These are phyloP conservation scores for Onthophagus taurus DNA, from an alignment of 1,140 invertebrate species.

Conservation along the genomic window DNA sequence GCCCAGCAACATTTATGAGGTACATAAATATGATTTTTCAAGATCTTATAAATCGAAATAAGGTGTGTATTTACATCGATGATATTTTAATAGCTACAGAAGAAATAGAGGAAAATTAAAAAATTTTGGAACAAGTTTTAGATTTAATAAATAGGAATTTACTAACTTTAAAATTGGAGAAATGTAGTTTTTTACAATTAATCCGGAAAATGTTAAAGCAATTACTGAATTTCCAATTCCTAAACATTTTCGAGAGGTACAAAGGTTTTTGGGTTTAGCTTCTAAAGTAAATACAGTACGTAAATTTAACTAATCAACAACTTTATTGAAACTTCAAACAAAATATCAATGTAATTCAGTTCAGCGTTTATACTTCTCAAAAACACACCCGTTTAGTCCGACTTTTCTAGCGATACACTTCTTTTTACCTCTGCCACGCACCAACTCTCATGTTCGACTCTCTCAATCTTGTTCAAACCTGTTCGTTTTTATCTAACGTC, in stretches of 20 bases:
- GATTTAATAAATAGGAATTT: neutral
- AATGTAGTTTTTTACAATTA: conserved; percentile 1
- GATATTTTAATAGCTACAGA: conserved; percentile 20
- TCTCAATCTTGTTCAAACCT: no score
- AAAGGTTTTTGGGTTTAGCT: neutral
- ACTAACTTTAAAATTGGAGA: neutral
- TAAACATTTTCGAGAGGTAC: conserved; percentile 2
- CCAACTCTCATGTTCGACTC: no score
- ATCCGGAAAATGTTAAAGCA: neutral
- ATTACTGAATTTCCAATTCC: conserved; percentile 4
- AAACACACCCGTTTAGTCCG: no score
- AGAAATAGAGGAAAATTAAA: conserved; percentile 15
- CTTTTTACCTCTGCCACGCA: no score
- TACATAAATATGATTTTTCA: conserved; percentile 9
- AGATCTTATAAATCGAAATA: conserved; percentile 4
- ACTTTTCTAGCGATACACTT: no score
- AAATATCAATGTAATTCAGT: no score
- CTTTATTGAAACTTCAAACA: no score
- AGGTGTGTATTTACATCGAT: conserved; percentile 17
- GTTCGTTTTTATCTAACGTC: no score
- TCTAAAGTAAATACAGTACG: no score
- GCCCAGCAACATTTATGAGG: conserved; percentile 2
- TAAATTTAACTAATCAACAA: no score
- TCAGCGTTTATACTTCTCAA: no score
- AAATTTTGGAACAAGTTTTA: conserved; percentile 18